phyloP scores from a whole-genome alignment of 2,888 invertebrate species.

The Arrhopalites spinosus region DNA sequence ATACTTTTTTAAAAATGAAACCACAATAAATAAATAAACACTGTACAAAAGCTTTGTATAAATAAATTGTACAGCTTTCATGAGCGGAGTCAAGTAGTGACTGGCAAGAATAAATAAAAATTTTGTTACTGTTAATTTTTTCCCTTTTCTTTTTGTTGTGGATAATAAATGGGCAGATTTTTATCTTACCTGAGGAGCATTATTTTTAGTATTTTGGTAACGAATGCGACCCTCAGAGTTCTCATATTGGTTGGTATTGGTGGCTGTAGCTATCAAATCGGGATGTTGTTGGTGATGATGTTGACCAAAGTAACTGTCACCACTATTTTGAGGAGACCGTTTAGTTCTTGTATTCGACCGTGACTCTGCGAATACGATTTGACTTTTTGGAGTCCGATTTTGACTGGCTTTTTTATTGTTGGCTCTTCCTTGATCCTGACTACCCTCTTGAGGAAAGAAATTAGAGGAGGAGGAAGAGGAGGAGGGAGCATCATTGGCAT shows the following conservation, averaged over 20 bases:
- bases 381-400: conserved; percentile 18
- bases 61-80: background rate
- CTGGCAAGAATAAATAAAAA: background rate
- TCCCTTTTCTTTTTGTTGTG: too few species aligned
- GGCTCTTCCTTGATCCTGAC: background rate
- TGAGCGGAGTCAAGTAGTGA: background rate
- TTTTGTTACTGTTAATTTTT: background rate
- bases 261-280: conserved; percentile 12
- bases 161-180: conserved; percentile 8
- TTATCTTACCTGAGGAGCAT: conserved; percentile 29
- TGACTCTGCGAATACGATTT: conserved; percentile 30
- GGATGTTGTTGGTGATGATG: background rate
- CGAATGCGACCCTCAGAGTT: conserved; percentile 33
- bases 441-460: conserved; percentile 42
- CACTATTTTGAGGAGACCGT: background rate
- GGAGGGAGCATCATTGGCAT: conserved; percentile 40
- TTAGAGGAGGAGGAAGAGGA: conserved; percentile 36
- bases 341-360: conserved; percentile 22
- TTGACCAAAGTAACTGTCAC: background rate
- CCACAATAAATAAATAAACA: background rate
- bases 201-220: conserved; percentile 33
- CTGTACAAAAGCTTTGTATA: background rate
- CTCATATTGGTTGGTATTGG: conserved; percentile 17
- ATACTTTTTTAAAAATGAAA: background rate
- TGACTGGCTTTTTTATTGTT: background rate